Conservation (phyloP, 30 jellyfish, hydroid and myxozoan species). For the Hydractinia symbiolongicarpus region DNA sequence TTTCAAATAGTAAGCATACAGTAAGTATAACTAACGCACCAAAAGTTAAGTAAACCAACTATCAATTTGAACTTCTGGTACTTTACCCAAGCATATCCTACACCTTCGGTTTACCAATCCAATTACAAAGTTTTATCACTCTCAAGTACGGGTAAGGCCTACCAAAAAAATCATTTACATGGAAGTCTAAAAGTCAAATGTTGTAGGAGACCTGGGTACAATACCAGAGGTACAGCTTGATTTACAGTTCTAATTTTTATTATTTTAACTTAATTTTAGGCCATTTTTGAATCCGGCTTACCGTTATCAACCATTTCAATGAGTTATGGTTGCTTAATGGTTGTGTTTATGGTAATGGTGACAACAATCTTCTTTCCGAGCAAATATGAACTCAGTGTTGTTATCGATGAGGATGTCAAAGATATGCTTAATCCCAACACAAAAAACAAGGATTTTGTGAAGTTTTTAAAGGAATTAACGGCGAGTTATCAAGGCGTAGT, state of each 20-base stretch:
- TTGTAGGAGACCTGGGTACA: too few species aligned
- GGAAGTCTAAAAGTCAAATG: too few species aligned
- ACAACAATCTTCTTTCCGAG: slow-evolving; percentile 9
- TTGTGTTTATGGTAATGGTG: not conserved
- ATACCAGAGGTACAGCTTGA: too few species aligned
- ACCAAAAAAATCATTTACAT: too few species aligned
- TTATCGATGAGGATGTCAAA: not conserved
- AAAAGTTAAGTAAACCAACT: too few species aligned
- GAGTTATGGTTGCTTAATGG: not conserved
- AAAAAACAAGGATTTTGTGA: not conserved
- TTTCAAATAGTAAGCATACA: too few species aligned
- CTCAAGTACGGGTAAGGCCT: too few species aligned
- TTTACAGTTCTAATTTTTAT: not conserved
- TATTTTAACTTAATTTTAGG: not conserved
- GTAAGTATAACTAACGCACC: too few species aligned
- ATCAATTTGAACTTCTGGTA: too few species aligned
- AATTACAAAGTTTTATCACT: too few species aligned
- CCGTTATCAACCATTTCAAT: not conserved
- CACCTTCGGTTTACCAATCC: too few species aligned
- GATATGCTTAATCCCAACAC: not conserved
- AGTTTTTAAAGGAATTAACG: not conserved
- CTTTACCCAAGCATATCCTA: too few species aligned
- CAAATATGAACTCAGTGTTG: not conserved
- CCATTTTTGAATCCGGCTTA: not conserved
- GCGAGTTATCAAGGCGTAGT: slow-evolving; percentile 4